Evolutionary conservation across 1,140 invertebrate genomes (phyloP).

Genomic region (Rhynchophorus ferrugineus): DNA sequence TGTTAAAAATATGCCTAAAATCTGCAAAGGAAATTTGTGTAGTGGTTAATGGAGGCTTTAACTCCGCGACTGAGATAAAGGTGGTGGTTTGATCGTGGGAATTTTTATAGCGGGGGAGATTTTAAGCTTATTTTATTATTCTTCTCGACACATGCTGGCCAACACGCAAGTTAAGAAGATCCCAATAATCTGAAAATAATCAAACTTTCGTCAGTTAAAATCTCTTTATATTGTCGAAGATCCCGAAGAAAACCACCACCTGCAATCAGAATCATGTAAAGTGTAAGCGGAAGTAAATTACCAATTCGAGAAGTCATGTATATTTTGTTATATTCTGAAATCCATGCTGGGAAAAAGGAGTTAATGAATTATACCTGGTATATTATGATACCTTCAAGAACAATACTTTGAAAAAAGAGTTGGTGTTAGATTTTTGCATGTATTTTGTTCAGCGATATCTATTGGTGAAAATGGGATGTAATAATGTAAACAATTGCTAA

Average conservation of each 20-base stretch:
- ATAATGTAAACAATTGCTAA: no score
- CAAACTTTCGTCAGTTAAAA: background rate
- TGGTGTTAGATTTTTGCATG: no score
- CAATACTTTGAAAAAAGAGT: no score
- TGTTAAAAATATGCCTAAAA: constrained; percentile 22
- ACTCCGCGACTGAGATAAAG: background rate
- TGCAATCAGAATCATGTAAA: no score
- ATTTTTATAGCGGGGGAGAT: background rate
- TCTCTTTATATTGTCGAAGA: background rate
- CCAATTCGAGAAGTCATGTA: no score
- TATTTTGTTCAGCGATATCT: no score
- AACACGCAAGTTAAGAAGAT: constrained; percentile 1
- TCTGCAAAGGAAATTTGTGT: constrained; percentile 16
- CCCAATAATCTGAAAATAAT: constrained; percentile 3
- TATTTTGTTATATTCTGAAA: no score
- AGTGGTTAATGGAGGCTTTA: background rate
- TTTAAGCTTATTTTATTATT: background rate
- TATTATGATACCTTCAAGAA: no score
- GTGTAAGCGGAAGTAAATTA: no score
- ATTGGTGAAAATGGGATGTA: no score
- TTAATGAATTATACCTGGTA: no score
- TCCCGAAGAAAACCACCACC: background rate
- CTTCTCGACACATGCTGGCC: background rate
- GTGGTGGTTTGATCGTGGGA: background rate
- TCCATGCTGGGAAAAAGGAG: no score